Evolutionary conservation across 2,888 invertebrate species (phyloP).

Genomic region (Vanessa cardui): DNA sequence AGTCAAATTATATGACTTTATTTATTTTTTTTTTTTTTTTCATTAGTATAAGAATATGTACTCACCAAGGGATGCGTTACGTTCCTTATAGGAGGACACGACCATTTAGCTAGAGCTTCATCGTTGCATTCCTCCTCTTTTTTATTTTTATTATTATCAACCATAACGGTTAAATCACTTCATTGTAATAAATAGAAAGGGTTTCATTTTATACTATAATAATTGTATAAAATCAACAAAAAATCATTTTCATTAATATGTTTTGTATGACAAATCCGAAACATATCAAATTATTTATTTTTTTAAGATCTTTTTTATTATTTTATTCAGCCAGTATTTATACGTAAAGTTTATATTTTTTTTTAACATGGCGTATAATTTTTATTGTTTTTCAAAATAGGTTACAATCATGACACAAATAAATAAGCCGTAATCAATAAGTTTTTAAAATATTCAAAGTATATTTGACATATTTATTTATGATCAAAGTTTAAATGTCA

Average conservation of each 20-base stretch:
- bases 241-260: conserved; percentile 21
- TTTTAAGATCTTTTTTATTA: background rate
- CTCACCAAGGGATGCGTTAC: conserved; percentile 73
- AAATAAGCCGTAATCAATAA: no score
- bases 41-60: background rate
- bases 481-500: conserved; percentile 53
- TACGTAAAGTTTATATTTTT: no score
- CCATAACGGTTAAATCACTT: conserved; percentile 53
- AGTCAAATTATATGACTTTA: no score
- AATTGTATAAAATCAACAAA: conserved; percentile 19
- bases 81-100: conserved; percentile 58
- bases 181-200: conserved; percentile 24
- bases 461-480: background rate
- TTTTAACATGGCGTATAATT: no score
- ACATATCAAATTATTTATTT: background rate
- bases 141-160: conserved; percentile 49
- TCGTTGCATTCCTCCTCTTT: conserved; percentile 53
- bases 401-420: no score
- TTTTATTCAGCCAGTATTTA: background rate
- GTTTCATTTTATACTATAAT: conserved; percentile 28
- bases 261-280: conserved; percentile 17
- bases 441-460: no score
- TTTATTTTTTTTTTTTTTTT: no score
- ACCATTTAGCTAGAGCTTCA: conserved; percentile 47
- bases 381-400: no score